A percentile compares a stretch with the other conserved stretches of the same genome.
Conservation (phyloP, 2,797 vertebrate species). For the Pteronotus mesoamericanus region DNA sequence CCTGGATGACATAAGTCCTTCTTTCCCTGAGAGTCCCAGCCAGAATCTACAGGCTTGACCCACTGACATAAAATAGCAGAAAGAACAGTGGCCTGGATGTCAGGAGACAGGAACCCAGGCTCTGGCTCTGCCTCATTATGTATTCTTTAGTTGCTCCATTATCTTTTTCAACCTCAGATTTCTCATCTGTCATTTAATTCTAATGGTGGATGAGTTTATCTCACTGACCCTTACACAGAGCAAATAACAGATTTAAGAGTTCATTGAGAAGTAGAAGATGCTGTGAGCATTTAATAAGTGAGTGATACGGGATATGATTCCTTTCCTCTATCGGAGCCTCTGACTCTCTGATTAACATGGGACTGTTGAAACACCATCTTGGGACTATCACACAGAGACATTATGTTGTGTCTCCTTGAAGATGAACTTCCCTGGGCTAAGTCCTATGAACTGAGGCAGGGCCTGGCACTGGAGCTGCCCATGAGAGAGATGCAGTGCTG, state of each 20-base stretch:
- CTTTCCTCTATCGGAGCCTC: neutral
- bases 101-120: neutral
- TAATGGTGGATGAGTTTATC: neutral
- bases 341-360: neutral
- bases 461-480: neutral
- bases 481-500: neutral
- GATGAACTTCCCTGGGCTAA: neutral
- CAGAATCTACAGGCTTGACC: fast-evolving
- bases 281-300: neutral
- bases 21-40: neutral
- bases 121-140: no score
- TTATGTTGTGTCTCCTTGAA: neutral
- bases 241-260: neutral
- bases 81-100: neutral
- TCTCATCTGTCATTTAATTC: neutral
- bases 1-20: neutral
- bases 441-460: neutral
- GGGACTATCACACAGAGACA: neutral
- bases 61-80: neutral
- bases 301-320: neutral
- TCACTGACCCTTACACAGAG: neutral
- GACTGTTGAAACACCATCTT: neutral
- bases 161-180: neutral
- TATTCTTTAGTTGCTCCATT: neutral
- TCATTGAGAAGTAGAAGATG: neutral